Evolutionary conservation across 1,140 invertebrate genomes (phyloP), one percentile per base, ranked within the genome.

Genomic region (Neuroterus valhalla): DNA sequence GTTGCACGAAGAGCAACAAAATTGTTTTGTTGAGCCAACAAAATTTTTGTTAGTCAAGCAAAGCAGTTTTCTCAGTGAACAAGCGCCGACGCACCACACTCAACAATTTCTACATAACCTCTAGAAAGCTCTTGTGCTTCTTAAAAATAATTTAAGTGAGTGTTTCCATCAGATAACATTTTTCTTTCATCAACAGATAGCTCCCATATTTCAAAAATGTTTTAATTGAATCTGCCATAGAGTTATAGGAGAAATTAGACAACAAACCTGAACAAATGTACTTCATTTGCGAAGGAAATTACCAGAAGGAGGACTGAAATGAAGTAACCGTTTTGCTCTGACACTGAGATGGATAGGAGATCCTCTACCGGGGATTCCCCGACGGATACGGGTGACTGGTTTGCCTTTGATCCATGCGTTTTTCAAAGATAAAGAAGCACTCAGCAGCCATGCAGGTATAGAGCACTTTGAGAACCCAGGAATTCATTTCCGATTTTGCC

Each of bases 391-490:
- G 52, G 15, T 31, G 52, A 62, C 52, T 62, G 52, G 52, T 62
- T 62, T 62, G 52, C 23, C 23, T 62, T 62, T 62, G 52, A 62
- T 62, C 52, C 52, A 15, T 3, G 52, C 12, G 23, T 55, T 62
- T 62, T 62, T 62, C n/a, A 62, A 62, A 62, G 52, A 62, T 62
- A 62, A 62, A 62, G 52, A 62, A 31, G 12, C 52, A 50, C 52
- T 31, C 12, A 26, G 52, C 31, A 23, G 26, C 52, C 8, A 62
- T 62, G 52, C 23, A 26, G 14, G 23, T 62, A 62, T 62, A 62
- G 31, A 62, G 31, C 52, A 26, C 31, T 31, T 15, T 11, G 19
- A 5, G 2, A 52, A 52, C 2, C 48, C 48, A 62, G 31, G 31
- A 31, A 62, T 62, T 62, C 52, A 62, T 62, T 62, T 62, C 31